These are phyloP conservation scores for Oscheius myriophilus DNA, from an alignment of 2,888 invertebrate species.

Conservation along the genomic window DNA sequence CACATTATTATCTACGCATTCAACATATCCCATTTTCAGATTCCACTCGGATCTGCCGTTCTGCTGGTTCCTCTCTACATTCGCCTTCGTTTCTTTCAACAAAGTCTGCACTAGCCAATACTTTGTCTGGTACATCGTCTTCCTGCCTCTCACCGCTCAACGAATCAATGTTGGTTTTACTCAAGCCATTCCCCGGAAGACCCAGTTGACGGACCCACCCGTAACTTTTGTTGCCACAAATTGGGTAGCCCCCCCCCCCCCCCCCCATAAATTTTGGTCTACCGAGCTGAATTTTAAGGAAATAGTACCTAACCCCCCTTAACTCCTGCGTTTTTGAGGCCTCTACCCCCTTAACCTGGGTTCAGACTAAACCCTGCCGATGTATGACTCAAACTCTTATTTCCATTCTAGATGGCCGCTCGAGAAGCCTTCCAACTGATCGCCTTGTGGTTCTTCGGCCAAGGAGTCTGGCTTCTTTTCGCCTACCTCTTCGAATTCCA, in stretches of 20 bases:
- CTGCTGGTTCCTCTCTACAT: constrained; percentile 84
- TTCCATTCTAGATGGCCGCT: constrained; percentile 45
- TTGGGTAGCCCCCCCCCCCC: not conserved
- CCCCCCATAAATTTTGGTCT: too few species aligned
- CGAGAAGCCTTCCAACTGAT: constrained; percentile 71
- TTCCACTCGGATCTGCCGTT: constrained; percentile 80
- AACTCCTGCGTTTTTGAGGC: too few species aligned
- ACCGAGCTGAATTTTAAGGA: too few species aligned
- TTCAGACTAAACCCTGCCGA: too few species aligned
- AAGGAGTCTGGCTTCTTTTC: constrained; percentile 86
- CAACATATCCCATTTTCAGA: constrained; percentile 39
- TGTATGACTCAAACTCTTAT: not conserved
- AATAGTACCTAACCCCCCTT: too few species aligned
- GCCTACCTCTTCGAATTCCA: constrained; percentile 92
- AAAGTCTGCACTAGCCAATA: constrained; percentile 92
- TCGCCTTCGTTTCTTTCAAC: constrained; percentile 90
- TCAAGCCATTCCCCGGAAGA: not conserved
- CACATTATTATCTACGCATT: too few species aligned
- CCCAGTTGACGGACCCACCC: too few species aligned
- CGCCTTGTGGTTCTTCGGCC: constrained; percentile 77
- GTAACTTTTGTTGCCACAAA: not conserved
- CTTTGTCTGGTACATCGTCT: constrained; percentile 91
- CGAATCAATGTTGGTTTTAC: constrained; percentile 45
- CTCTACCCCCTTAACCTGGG: too few species aligned
- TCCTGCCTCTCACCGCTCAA: constrained; percentile 81